Evolutionary conservation across 1,140 invertebrate species (phyloP).

Genomic region (Monomorium pharaonis): DNA sequence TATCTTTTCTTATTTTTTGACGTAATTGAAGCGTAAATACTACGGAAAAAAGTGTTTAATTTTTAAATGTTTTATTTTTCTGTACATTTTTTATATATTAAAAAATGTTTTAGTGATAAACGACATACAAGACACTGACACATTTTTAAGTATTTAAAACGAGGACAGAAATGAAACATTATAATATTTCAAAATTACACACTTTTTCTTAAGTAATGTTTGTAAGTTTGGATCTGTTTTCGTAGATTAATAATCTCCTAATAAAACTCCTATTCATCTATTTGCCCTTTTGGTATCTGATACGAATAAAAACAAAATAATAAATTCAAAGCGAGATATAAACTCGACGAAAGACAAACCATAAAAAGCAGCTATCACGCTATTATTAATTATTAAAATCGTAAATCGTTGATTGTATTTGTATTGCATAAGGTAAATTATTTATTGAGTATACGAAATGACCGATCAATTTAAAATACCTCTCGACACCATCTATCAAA

Average conservation of each 20-base stretch:
- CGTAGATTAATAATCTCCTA: neutral
- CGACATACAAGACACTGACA: too few species aligned
- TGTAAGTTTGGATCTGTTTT: neutral
- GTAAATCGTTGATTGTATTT: neutral
- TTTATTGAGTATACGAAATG: neutral
- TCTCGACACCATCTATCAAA: constrained; percentile 9
- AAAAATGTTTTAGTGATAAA: too few species aligned
- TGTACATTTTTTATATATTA: too few species aligned
- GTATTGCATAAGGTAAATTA: constrained; percentile 18
- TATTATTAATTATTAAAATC: neutral
- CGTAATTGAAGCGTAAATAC: too few species aligned
- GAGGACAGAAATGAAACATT: too few species aligned
- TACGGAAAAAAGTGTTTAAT: too few species aligned
- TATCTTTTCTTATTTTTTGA: neutral
- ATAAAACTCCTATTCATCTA: neutral
- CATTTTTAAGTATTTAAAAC: too few species aligned
- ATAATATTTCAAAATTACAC: too few species aligned
- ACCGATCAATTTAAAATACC: constrained; percentile 18
- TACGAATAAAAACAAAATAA: neutral
- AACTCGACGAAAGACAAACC: neutral
- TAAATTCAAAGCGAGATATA: neutral
- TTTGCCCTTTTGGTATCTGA: neutral
- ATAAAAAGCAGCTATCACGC: neutral
- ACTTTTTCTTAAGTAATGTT: neutral
- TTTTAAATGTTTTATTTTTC: too few species aligned